Evolutionary conservation across 2,888 invertebrate species (phyloP), one percentile per base, ranked within the genome.

Genomic region (Ariolimax columbianus): DNA sequence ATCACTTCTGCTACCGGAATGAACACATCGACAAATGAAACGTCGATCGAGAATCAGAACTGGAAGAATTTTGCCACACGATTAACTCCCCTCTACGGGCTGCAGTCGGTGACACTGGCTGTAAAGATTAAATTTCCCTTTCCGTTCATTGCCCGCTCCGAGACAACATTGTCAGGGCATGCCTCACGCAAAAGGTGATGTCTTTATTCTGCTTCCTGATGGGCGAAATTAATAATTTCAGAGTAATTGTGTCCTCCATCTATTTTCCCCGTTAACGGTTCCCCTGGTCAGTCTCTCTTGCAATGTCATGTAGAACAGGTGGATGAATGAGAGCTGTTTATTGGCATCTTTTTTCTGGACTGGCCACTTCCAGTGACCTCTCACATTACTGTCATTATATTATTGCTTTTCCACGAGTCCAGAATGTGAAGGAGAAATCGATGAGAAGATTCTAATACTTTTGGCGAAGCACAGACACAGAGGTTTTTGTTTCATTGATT

Each of bases 21-120:
- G 72, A 81, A 81, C 70, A 81, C 70, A 81, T 72, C 81, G 26
- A 72, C 47, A 70, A 81, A 72, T 81, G 81, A 81, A 81, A 70
- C 70, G 81, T 72, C 72, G 51, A 51, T 43, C 30, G 19, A 33
- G 1, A 68, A 26, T 66, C 68, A 6, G 72, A 38, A 72, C 36
- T 72, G 81, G 81, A 72, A 40, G 81, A 40, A 63, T 40, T 81
- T n/a, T 72, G 36, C 43, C 43, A 43, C 81, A 26, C 36, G 70
- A 81, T 81, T 81, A 81, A 33, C 26, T 43, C n/a, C 30, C 26
- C 26, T 19, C 36, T 47, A 72, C 23, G 47, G 81, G 51, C 38
- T 7, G 72, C 51, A 72, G 63, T 55, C 23, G 81, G n/a, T 40
- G 81, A 79, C 79, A 68, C 43, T 79, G 79, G 66, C 79, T 66